These are phyloP conservation scores for Calcarius lapponicus DNA, from an alignment of 2,797 vertebrate genomes.

Conservation along the genomic window DNA sequence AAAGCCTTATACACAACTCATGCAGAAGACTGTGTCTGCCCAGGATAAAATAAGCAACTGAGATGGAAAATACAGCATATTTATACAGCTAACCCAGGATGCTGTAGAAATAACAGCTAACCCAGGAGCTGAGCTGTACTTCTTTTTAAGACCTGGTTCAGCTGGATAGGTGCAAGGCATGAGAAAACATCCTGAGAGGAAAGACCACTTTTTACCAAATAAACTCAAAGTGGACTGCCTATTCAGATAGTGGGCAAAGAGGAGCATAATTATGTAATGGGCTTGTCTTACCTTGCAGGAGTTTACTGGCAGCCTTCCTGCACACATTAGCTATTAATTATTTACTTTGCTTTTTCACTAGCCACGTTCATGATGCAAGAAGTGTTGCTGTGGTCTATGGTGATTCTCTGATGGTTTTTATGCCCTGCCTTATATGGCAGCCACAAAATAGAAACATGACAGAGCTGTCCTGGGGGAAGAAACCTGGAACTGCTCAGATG, in stretches of 20 bases:
- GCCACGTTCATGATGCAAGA: fast-evolving
- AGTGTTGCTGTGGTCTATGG: background rate
- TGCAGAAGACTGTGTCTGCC: background rate
- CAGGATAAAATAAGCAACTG: background rate
- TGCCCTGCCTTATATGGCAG: background rate
- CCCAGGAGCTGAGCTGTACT: background rate
- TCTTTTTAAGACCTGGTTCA: background rate
- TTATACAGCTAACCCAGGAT: background rate
- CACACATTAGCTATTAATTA: background rate
- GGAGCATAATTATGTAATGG: background rate
- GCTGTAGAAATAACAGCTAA: background rate
- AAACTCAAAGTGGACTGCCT: background rate
- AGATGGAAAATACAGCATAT: background rate
- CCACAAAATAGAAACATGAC: background rate
- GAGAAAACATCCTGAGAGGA: background rate
- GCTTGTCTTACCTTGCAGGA: background rate
- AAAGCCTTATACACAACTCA: background rate
- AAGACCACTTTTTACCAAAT: background rate
- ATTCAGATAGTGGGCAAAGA: background rate
- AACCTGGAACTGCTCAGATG: background rate
- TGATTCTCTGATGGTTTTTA: background rate
- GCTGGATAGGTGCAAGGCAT: background rate
- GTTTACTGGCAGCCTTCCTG: background rate
- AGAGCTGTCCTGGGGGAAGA: background rate
- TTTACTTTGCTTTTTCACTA: background rate